phyloP scores from a whole-genome alignment of 2,888 invertebrate species.

The Abrostola tripartita region DNA sequence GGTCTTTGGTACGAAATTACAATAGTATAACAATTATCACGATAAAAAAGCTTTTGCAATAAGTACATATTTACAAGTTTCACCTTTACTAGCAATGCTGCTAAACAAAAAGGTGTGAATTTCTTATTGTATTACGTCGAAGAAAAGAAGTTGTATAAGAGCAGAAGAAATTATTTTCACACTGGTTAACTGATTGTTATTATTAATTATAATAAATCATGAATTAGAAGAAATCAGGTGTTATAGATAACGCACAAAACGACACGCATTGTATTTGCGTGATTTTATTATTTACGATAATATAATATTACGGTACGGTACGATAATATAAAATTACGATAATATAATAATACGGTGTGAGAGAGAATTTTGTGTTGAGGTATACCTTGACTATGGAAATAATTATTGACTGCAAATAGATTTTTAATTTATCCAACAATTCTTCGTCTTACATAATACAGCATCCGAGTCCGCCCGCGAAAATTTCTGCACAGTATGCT shows the following conservation, averaged over 20 bases:
- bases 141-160: slow-evolving; percentile 15
- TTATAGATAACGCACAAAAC: slow-evolving; percentile 10
- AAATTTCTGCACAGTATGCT: no score
- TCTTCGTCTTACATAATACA: no score
- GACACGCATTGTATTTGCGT: slow-evolving; percentile 26
- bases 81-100: slow-evolving; percentile 32
- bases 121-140: slow-evolving; percentile 16
- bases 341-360: no score
- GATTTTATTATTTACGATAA: slow-evolving; percentile 12
- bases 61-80: slow-evolving; percentile 27
- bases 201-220: slow-evolving; percentile 8
- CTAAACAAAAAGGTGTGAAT: slow-evolving; percentile 42
- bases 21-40: background rate
- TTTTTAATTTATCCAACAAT: no score
- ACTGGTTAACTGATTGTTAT: slow-evolving; percentile 3
- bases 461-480: no score
- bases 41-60: slow-evolving; percentile 13
- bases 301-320: no score
- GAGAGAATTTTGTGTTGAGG: no score
- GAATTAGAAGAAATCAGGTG: background rate
- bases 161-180: background rate
- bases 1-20: no score
- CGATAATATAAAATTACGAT: no score
- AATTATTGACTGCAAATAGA: no score
- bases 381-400: no score